Conservation (phyloP, 2,113 vertebrate genomes). For the Stegostoma tigrinum region DNA sequence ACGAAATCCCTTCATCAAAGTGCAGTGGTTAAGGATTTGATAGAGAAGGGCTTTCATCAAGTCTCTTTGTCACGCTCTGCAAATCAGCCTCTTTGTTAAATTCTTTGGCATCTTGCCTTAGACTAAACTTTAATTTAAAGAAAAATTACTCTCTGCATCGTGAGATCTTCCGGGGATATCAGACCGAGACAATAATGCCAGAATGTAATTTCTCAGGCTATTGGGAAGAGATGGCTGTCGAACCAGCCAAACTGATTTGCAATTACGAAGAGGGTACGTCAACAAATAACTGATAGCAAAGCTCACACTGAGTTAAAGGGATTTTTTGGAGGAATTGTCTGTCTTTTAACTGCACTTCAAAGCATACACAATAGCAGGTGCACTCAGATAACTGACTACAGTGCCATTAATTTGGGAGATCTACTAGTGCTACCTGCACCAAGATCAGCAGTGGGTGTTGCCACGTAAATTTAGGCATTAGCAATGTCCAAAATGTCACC, state of each 20-base stretch:
- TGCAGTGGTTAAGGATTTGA: neutral
- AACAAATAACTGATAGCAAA: neutral
- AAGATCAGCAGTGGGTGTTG: neutral
- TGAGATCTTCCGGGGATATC: neutral
- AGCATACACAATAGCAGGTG: neutral
- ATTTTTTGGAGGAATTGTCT: neutral
- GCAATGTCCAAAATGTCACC: neutral
- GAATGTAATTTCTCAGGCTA: neutral
- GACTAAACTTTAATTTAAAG: neutral
- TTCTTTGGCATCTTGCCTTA: neutral
- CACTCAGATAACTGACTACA: neutral
- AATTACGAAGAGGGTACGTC: neutral
- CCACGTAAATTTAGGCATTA: neutral
- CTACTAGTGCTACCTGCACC: neutral
- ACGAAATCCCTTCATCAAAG: neutral
- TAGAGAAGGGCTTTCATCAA: neutral
- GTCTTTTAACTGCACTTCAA: neutral
- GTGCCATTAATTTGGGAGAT: neutral
- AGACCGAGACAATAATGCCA: neutral
- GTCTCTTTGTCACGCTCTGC: neutral
- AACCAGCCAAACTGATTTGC: neutral
- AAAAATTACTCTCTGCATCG: neutral
- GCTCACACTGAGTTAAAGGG: neutral
- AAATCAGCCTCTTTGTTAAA: neutral
- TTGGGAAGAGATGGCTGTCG: neutral